These are phyloP conservation scores for Fistularia tabacaria DNA, from an alignment of 2,797 vertebrate species.

Conservation along the genomic window DNA sequence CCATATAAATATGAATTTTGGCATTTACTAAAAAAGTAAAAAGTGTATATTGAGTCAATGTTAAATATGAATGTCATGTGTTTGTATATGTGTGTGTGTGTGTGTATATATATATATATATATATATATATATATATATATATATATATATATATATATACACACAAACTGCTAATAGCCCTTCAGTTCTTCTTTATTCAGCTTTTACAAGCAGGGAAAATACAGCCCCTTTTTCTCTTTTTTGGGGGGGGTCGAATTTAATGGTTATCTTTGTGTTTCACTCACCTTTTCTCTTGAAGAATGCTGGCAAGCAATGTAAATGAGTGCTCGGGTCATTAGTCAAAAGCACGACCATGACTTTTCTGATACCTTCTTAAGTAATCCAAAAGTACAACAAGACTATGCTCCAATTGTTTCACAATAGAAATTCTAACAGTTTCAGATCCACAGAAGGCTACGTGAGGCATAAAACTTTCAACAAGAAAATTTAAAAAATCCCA, in stretches of 20 bases:
- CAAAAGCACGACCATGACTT: slow-evolving; percentile 80
- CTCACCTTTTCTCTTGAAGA: slow-evolving; percentile 86
- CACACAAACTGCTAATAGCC: too few relatives aligned
- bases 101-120: too few relatives aligned
- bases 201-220: not conserved
- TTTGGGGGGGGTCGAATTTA: not conserved
- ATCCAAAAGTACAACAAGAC: slow-evolving; percentile 21
- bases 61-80: too few relatives aligned
- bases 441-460: too few relatives aligned
- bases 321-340: slow-evolving; percentile 60
- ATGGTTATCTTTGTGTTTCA: slow-evolving; percentile 11
- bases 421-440: not conserved
- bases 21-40: too few relatives aligned
- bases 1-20: too few relatives aligned
- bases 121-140: too few relatives aligned
- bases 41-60: too few relatives aligned
- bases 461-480: too few relatives aligned
- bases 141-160: too few relatives aligned
- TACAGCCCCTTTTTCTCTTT: not conserved
- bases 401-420: not conserved
- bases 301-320: slow-evolving; percentile 73
- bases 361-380: slow-evolving; percentile 1
- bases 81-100: too few relatives aligned
- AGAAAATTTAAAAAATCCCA: slow-evolving; percentile 25
- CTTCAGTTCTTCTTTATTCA: too few relatives aligned